Conservation (phyloP, 2,797 vertebrate species). For the Petrocephalus sullivani region DNA sequence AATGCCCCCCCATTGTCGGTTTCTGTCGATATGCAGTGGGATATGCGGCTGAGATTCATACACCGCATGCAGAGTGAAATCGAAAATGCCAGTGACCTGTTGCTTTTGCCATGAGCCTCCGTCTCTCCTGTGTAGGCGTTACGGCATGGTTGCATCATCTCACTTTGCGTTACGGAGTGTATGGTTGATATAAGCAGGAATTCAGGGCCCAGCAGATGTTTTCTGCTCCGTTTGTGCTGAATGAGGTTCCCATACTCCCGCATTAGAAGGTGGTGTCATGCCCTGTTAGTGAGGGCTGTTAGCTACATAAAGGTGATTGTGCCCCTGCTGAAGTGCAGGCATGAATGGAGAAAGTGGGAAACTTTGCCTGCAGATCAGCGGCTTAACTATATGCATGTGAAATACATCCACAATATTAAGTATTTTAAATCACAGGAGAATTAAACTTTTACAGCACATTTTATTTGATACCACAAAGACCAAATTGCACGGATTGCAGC, state of each 20-base stretch:
- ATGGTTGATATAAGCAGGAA: not conserved
- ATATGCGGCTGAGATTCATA: not conserved
- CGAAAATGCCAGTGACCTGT: not conserved
- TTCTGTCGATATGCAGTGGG: not conserved
- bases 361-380: not conserved
- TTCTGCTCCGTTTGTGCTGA: not conserved
- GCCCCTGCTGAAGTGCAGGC: not conserved
- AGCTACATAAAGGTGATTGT: not conserved
- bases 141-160: not conserved
- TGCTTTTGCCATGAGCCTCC: not conserved
- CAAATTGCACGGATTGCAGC: not conserved
- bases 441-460: not conserved
- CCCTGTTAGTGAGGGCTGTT: not conserved
- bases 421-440: not conserved
- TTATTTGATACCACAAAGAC: not conserved
- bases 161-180: not conserved
- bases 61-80: not conserved
- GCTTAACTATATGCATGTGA: not conserved
- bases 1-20: slow-evolving; percentile 40
- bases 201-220: not conserved
- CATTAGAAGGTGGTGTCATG: not conserved
- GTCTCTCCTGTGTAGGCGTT: not conserved
- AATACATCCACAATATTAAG: not conserved
- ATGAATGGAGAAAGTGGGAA: not conserved
- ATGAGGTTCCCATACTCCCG: not conserved